Evolutionary conservation across 1,140 invertebrate species (phyloP), one percentile per base, ranked within the genome.

Genomic region (Mya arenaria): DNA sequence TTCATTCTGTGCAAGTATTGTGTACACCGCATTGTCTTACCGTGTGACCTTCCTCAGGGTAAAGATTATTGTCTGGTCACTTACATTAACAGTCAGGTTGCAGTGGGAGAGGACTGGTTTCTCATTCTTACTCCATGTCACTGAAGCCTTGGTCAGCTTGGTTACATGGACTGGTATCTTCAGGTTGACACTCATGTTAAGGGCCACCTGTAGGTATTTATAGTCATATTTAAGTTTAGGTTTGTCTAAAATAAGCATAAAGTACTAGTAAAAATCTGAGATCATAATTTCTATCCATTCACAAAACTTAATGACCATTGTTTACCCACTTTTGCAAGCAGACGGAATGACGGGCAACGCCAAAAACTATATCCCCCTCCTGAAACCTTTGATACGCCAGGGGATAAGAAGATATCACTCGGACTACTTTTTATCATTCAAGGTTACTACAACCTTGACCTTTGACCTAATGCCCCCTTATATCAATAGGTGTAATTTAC

Each of bases 11-110:
- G 88, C 90, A 15, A 85, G 74, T n/a, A 92, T 62, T 15, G 80
- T 89, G 91, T 99, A 99, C 65, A 95, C 94, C 30, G 98, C 98
- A 55, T 96, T 96, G 92, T 99, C 97, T 66, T 96, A 94, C 1
- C 94, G 93, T 1, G 94, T 95, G 1, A 98, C 96, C 89, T 96
- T 96, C 93, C 98, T 99, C 56, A 99, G 62, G 6, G 86, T 86
- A 65, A 92, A 74, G 6, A 87, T 87, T 25, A 88, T 89, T 60
- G 81, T 65, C 52, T 71, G 82, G 19, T 87, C 88, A 32, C 73
- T 66, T 19, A 81, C 83, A 71, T 90, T 88, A 36, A 89, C 30
- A 8, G 71, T 88, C 48, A 88, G 48, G 34, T 82, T 77, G 19
- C 87, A 86, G 13, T 82, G 83, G 0, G 87, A 77, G 23, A 69